These are phyloP conservation scores for Choloepus hoffmanni DNA, from an alignment of 2,113 vertebrate genomes.

Conservation along the genomic window DNA sequence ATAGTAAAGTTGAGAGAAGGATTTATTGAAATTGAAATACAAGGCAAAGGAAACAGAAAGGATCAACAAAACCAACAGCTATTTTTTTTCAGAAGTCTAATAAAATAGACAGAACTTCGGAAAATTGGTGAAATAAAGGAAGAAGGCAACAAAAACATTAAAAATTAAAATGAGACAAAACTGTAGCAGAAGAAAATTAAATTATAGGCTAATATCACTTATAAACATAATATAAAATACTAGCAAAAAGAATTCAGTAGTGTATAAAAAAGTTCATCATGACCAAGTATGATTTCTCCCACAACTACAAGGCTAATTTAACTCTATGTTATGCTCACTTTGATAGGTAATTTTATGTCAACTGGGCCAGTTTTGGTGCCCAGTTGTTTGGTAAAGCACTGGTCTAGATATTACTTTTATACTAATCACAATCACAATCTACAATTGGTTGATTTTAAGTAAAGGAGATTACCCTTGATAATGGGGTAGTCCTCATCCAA, in stretches of 20 bases:
- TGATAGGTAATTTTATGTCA: no score
- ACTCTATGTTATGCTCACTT: background rate
- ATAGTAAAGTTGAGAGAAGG: background rate
- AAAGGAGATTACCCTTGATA: no score
- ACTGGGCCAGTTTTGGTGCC: no score
- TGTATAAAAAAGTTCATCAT: background rate
- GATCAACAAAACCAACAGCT: background rate
- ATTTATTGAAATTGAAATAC: background rate
- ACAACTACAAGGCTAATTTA: background rate
- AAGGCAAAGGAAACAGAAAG: background rate
- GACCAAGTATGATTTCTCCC: background rate
- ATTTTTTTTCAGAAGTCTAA: background rate
- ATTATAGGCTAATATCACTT: background rate
- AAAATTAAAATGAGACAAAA: background rate
- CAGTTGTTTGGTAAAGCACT: no score
- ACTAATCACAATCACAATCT: no score
- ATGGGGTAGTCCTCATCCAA: no score
- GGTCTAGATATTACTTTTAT: no score
- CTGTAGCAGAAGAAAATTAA: background rate
- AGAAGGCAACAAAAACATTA: background rate
- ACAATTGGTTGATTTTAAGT: no score
- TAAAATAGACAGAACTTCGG: background rate
- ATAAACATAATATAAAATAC: background rate
- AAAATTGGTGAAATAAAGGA: background rate
- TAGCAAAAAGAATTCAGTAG: background rate